A percentile compares a stretch with the other conserved stretches of the same genome.
Conservation (phyloP, 23 tunicate species). For the Styela plicata region DNA sequence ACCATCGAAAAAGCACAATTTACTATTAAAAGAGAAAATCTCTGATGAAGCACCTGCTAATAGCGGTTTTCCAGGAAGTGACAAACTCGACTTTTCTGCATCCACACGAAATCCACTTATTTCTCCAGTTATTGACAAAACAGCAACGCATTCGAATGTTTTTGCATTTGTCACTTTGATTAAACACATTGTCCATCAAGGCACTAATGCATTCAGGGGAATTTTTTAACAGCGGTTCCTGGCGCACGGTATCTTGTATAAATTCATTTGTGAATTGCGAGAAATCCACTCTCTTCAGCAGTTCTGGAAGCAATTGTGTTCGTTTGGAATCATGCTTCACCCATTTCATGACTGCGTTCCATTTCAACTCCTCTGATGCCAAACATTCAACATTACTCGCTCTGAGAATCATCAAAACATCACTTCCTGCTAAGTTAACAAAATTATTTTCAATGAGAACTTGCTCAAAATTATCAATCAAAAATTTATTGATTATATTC, state of each 20-base stretch:
- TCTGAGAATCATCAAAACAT: background rate
- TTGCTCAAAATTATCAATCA: background rate
- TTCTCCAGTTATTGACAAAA: background rate
- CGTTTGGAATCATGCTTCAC: background rate
- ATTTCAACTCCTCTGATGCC: conserved; percentile 6
- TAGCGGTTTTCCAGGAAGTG: background rate
- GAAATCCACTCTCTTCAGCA: background rate
- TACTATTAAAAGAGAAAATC: background rate
- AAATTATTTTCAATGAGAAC: background rate
- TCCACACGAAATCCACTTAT: background rate
- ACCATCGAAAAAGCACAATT: background rate
- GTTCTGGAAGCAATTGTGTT: background rate
- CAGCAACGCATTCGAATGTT: background rate
- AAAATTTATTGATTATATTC: background rate
- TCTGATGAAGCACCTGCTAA: background rate
- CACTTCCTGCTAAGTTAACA: background rate
- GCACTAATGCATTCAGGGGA: background rate
- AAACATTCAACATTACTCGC: background rate
- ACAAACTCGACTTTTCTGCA: background rate
- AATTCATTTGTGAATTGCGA: background rate
- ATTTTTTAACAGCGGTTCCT: background rate
- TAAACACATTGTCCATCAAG: background rate
- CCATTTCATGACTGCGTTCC: conserved; percentile 8
- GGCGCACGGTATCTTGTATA: background rate
- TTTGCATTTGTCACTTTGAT: background rate